Conservation (phyloP, 1,140 invertebrate species). For the Aphaenogaster floridana region DNA sequence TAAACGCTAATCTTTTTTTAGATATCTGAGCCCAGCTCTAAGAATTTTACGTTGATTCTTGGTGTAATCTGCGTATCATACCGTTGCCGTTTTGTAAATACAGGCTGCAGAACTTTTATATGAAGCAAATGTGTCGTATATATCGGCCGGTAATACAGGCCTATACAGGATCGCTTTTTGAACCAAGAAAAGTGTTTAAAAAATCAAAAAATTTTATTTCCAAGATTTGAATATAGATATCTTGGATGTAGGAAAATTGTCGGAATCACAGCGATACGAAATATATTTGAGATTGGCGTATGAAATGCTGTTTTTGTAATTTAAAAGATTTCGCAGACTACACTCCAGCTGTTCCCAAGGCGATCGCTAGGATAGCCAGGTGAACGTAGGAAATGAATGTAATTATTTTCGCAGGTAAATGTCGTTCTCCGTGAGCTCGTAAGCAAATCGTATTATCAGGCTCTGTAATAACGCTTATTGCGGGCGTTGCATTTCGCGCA, state of each 20-base stretch:
- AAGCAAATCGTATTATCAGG: constrained; percentile 14
- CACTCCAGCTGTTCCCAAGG: background rate
- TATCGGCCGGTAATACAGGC: too few species aligned
- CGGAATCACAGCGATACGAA: background rate
- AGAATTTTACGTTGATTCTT: too few species aligned
- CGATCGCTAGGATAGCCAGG: background rate
- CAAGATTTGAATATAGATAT: too few species aligned
- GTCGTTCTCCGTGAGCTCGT: background rate
- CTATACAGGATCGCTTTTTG: too few species aligned
- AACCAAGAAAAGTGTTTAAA: too few species aligned
- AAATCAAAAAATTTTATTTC: too few species aligned
- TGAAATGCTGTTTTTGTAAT: background rate
- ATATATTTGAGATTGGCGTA: background rate
- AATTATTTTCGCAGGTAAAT: constrained; percentile 20
- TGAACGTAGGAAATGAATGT: background rate
- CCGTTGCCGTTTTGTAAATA: too few species aligned
- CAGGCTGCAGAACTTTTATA: too few species aligned
- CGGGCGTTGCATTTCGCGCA: background rate
- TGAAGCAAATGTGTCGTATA: too few species aligned
- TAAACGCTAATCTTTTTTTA: too few species aligned
- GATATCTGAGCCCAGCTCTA: too few species aligned
- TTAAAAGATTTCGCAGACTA: background rate
- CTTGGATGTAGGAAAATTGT: background rate
- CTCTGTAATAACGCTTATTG: background rate
- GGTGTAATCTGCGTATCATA: too few species aligned